phyloP scores from a whole-genome alignment of 1,140 invertebrate species.

The Spodoptera litura region DNA sequence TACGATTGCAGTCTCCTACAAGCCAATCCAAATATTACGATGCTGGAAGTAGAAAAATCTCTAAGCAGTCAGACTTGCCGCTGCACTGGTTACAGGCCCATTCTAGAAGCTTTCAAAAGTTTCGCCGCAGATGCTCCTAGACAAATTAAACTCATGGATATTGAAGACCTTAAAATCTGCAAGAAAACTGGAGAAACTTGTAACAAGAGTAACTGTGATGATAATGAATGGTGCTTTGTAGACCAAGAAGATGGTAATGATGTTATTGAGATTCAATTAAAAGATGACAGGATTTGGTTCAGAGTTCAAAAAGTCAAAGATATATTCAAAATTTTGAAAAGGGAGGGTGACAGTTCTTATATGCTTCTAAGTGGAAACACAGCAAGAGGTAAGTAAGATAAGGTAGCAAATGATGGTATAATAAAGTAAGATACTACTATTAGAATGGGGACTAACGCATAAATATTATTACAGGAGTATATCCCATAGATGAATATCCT shows the following conservation, averaged over 20 bases:
- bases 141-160: slow-evolving; percentile 54
- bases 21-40: slow-evolving; percentile 79
- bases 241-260: slow-evolving; percentile 49
- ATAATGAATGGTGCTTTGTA: slow-evolving; percentile 59
- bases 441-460: slow-evolving; percentile 70
- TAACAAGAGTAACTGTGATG: slow-evolving; percentile 45
- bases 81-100: slow-evolving; percentile 93
- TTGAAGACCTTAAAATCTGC: slow-evolving; percentile 71
- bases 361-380: slow-evolving; percentile 88
- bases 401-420: too few relatives aligned
- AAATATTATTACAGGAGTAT: slow-evolving; percentile 85
- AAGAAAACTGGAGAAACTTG: slow-evolving; percentile 69
- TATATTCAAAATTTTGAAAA: slow-evolving; percentile 84
- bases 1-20: slow-evolving; percentile 68
- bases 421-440: slow-evolving; percentile 57
- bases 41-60: slow-evolving; percentile 89
- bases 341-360: slow-evolving; percentile 73
- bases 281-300: slow-evolving; percentile 75
- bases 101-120: slow-evolving; percentile 91
- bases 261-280: slow-evolving; percentile 30
- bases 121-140: slow-evolving; percentile 80
- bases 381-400: slow-evolving; percentile 57
- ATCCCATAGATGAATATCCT: slow-evolving; percentile 87
- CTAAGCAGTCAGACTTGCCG: slow-evolving; percentile 92
- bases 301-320: slow-evolving; percentile 80